phyloP scores from a whole-genome alignment of 1,140 invertebrate genomes.

The Solenopsis invicta region DNA sequence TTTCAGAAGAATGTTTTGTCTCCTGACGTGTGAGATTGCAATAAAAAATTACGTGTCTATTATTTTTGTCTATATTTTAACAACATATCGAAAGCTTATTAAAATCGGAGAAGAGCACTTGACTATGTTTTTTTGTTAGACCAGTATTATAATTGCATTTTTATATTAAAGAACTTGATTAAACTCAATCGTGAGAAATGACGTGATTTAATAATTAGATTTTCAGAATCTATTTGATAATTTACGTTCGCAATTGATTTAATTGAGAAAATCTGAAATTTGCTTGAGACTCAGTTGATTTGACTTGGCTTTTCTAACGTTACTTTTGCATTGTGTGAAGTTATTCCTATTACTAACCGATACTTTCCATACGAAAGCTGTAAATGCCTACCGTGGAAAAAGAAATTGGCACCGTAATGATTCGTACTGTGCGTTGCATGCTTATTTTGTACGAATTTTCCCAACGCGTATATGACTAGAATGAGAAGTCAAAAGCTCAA shows the following conservation, averaged over 20 bases:
- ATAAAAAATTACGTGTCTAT: too few relatives aligned
- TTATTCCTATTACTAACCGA: slow-evolving; percentile 2
- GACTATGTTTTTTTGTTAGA: too few relatives aligned
- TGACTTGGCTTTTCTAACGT: background rate
- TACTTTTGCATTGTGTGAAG: background rate
- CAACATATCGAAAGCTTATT: too few relatives aligned
- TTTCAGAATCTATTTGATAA: background rate
- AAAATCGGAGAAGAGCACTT: too few relatives aligned
- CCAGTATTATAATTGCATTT: background rate
- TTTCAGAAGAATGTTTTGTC: too few relatives aligned
- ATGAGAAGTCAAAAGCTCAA: slow-evolving; percentile 31
- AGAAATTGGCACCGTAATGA: background rate
- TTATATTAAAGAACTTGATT: background rate
- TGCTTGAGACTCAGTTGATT: background rate
- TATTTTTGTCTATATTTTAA: too few relatives aligned
- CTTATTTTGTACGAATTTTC: slow-evolving; percentile 2
- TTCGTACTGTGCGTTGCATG: background rate
- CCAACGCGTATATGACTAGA: slow-evolving; percentile 24
- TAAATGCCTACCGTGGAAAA: background rate
- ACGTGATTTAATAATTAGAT: background rate
- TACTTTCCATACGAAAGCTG: slow-evolving; percentile 9
- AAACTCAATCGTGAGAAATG: background rate
- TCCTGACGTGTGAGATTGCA: too few relatives aligned
- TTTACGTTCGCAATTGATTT: background rate
- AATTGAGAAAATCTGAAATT: background rate